Conservation (phyloP, 2,888 invertebrate species). For the Cremastinae sp. region DNA sequence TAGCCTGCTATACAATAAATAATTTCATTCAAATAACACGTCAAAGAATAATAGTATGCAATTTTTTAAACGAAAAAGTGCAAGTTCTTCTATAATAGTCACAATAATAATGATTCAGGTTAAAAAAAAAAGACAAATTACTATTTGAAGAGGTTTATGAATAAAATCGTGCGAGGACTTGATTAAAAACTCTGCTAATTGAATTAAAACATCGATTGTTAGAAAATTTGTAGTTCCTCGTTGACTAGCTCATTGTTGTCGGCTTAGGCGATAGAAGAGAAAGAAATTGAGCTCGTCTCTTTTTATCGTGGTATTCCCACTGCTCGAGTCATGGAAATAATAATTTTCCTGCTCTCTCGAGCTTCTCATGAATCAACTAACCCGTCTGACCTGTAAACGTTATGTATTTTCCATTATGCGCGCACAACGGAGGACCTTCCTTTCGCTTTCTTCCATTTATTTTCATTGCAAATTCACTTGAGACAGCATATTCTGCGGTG, state of each 20-base stretch:
- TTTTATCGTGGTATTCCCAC: conserved; percentile 6
- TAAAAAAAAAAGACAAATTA: too few species aligned
- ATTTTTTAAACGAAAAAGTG: too few species aligned
- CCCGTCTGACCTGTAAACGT: conserved; percentile 41
- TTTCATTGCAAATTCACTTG: conserved; percentile 49
- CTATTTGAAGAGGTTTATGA: too few species aligned
- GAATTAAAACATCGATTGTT: background rate
- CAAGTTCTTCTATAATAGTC: too few species aligned
- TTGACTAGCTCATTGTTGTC: conserved; percentile 14
- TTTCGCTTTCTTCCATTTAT: conserved; percentile 56
- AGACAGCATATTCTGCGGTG: conserved; percentile 46
- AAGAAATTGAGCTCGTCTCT: conserved; percentile 16
- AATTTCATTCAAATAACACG: too few species aligned
- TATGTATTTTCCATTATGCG: conserved; percentile 30
- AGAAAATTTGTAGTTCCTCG: background rate
- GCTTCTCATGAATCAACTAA: conserved; percentile 39
- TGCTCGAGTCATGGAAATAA: conserved; percentile 19
- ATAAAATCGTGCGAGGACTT: too few species aligned
- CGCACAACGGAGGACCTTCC: conserved; percentile 26
- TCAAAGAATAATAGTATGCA: too few species aligned
- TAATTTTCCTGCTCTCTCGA: conserved; percentile 32
- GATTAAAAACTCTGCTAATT: too few species aligned
- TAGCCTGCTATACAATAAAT: too few species aligned
- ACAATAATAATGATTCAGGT: too few species aligned
- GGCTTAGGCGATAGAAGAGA: conserved; percentile 16